phyloP scores from a whole-genome alignment of 2,113 vertebrate species.

The Antigone vipio region DNA sequence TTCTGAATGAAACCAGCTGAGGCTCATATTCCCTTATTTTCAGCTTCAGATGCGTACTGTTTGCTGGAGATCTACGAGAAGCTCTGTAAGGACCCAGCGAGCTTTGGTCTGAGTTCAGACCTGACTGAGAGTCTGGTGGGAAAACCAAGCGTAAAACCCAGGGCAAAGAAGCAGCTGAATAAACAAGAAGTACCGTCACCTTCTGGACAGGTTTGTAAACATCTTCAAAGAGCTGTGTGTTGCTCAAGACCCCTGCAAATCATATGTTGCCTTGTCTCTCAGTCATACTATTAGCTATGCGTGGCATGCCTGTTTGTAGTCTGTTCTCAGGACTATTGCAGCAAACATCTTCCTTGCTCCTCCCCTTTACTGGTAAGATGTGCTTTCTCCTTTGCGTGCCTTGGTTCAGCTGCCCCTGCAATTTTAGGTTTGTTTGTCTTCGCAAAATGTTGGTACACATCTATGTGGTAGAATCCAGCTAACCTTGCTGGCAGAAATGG shows the following conservation, averaged over 20 bases:
- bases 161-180: slow-evolving; percentile 48
- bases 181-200: not conserved
- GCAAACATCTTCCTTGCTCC: not conserved
- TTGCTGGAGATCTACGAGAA: slow-evolving; percentile 82
- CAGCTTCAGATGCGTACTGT: slow-evolving; percentile 82
- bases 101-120: slow-evolving; percentile 72
- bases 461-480: not conserved
- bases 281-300: not conserved
- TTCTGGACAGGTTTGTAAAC: slow-evolving; percentile 48
- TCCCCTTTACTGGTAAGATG: not conserved
- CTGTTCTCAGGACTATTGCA: slow-evolving; percentile 23
- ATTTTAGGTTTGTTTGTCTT: not conserved
- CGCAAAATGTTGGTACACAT: not conserved
- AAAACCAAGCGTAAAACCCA: not conserved
- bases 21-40: not conserved
- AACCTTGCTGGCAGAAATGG: not conserved
- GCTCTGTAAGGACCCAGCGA: slow-evolving; percentile 69
- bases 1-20: not conserved
- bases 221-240: slow-evolving; percentile 16
- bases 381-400: not conserved
- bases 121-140: slow-evolving; percentile 34
- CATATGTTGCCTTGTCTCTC: not conserved
- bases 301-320: not conserved
- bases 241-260: slow-evolving; percentile 45
- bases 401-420: not conserved